Evolutionary conservation across 2,797 vertebrate species (phyloP).

Genomic region (Agapornis canus): DNA sequence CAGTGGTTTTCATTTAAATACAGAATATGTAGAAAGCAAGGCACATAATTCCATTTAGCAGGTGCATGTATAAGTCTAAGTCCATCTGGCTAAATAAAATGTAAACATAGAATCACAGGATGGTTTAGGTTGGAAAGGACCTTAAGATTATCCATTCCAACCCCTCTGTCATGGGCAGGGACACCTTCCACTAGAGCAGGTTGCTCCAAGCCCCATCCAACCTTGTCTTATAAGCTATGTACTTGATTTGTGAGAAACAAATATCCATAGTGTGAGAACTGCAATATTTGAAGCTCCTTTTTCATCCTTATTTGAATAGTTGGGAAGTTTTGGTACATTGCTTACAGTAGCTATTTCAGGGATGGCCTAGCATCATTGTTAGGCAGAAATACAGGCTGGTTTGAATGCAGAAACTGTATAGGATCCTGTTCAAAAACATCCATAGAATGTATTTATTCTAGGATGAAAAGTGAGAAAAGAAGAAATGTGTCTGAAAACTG

Average conservation of each 20-base stretch:
- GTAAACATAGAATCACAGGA: not conserved
- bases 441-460: not conserved
- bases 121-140: not conserved
- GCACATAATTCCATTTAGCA: not conserved
- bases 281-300: not conserved
- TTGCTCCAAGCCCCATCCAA: not conserved
- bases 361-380: not conserved
- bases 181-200: not conserved
- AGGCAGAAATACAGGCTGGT: not conserved
- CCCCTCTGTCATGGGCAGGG: not conserved
- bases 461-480: not conserved
- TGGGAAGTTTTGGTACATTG: not conserved
- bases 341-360: not conserved
- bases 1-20: not conserved
- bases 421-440: not conserved
- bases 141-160: not conserved
- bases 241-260: not conserved
- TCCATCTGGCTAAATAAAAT: slow-evolving; percentile 4
- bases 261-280: not conserved
- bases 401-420: not conserved
- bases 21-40: not conserved
- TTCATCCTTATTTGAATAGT: not conserved
- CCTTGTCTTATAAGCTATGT: not conserved
- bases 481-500: not conserved
- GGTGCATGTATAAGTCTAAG: not conserved